These are phyloP conservation scores for Lophius piscatorius DNA, from an alignment of 2,113 vertebrate genomes.

Conservation along the genomic window DNA sequence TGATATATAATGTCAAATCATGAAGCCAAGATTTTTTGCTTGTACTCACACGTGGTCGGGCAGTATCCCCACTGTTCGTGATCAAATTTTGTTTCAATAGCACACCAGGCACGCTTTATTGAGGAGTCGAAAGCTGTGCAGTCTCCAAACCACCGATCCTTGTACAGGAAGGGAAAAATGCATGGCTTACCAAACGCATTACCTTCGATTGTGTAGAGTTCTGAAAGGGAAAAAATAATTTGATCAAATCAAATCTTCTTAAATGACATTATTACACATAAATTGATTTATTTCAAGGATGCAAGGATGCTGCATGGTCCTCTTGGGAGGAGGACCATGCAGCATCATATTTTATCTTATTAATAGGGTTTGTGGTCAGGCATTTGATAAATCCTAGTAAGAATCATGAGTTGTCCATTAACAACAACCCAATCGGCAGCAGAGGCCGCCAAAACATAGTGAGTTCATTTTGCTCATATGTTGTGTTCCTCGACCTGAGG, in stretches of 20 bases:
- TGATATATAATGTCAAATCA: too few relatives aligned
- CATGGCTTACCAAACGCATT: conserved; percentile 89
- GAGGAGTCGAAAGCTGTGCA: conserved; percentile 83
- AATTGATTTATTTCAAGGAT: too few relatives aligned
- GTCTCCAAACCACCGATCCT: conserved; percentile 85
- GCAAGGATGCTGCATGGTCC: too few relatives aligned
- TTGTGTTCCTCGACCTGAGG: not conserved
- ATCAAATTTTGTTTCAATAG: conserved; percentile 80
- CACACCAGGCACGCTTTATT: conserved; percentile 85
- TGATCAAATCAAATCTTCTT: not conserved
- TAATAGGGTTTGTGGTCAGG: not conserved
- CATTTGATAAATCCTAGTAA: not conserved
- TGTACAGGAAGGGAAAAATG: conserved; percentile 90
- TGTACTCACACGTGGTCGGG: conserved; percentile 85
- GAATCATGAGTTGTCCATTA: not conserved
- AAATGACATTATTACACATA: too few relatives aligned
- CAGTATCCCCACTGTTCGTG: conserved; percentile 87
- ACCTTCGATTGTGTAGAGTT: conserved; percentile 85
- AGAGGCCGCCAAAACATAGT: not conserved
- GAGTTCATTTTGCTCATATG: too few relatives aligned
- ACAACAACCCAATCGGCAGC: not conserved
- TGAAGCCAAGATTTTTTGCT: too few relatives aligned
- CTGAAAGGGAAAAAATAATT: conserved; percentile 71
- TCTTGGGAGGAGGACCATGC: too few relatives aligned
- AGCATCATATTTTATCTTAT: too few relatives aligned